Evolutionary conservation across 1,140 invertebrate genomes (phyloP).

Genomic region (Leptoteleia sp.): DNA sequence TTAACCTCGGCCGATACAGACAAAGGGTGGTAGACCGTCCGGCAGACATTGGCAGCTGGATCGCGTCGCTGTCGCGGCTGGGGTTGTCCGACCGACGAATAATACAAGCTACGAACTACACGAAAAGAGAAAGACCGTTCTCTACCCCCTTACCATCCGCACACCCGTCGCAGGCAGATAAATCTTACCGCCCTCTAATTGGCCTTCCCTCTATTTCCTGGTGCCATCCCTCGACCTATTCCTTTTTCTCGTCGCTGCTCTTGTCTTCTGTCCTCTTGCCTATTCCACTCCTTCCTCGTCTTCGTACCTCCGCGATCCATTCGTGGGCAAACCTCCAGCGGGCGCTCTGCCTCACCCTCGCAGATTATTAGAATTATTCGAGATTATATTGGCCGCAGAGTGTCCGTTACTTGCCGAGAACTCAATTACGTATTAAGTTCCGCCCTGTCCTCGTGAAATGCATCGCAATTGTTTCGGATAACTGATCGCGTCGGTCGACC

Average conservation of each 20-base stretch:
- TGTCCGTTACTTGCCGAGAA: conserved; percentile 73
- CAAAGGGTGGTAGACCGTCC: conserved; percentile 48
- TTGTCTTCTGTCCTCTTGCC: conserved; percentile 47
- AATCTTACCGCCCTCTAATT: conserved; percentile 81
- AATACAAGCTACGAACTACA: conserved; percentile 75
- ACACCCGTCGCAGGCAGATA: conserved; percentile 80
- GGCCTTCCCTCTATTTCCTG: conserved; percentile 80
- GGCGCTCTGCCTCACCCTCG: conserved; percentile 70
- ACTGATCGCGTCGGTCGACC: conserved; percentile 23
- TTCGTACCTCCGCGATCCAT: conserved; percentile 34
- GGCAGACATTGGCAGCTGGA: conserved; percentile 73
- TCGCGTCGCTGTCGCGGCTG: conserved; percentile 71
- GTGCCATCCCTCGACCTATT: conserved; percentile 73
- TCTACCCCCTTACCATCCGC: conserved; percentile 76
- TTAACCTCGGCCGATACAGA: conserved; percentile 59
- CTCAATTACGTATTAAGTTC: conserved; percentile 68
- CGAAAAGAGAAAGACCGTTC: conserved; percentile 66
- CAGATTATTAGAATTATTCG: conserved; percentile 81
- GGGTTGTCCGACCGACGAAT: conserved; percentile 76
- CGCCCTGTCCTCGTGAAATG: conserved; percentile 46
- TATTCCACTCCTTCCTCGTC: conserved; percentile 60
- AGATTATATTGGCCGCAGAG: conserved; percentile 79
- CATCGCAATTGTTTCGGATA: conserved; percentile 60
- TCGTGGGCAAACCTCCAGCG: conserved; percentile 77
- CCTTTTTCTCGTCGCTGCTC: conserved; percentile 68